Base-by-base conservation (phyloP, 2,888 invertebrate species). In the Agriopis leucophaearia region DNA sequence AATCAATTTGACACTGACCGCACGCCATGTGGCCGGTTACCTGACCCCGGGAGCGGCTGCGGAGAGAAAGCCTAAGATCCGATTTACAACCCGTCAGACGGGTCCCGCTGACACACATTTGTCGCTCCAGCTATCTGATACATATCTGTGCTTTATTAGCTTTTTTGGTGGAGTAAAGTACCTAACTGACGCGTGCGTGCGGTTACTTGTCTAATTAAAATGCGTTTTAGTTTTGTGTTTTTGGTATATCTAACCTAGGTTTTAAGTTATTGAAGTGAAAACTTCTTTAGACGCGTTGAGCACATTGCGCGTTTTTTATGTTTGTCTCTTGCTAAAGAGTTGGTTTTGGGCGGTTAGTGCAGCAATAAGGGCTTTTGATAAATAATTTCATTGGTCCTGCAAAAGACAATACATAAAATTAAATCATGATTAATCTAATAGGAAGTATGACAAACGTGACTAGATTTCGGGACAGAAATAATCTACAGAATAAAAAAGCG, bases 31-130 rank as follows among this genome's bases (percentile, higher is more conserved):
- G 69, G 66, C 60, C 73, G 66, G 79, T 80, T 76, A 81, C 79
- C 78, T 82, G 85, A 87, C 84, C 87, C 82, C 78, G 81, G 85
- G 80, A 63, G 38, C 51, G 1, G 48, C 8, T 6, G 70, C 72
- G 70, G 72, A 74, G 78, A 72, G 78, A 78, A 78, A 78, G 77
- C 75, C 77, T 72, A 66, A 73, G 74, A 69, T 71, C 69, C 72
- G 71, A 73, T 72, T 69, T 68, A 73, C 71, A 81, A 91, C 91
- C 85, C 85, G 92, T 90, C 85, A 54, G 77, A 89, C 92, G 84
- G 82, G 90, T 89, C 78, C 78, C 78, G 78, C 75, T 83, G 85
- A 82, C 88, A 87, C 76, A 88, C 84, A 86, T 86, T 81, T 77
- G 79, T 80, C 78, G 60, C 65, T 64, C 64, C 66, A 60, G 62